Evolutionary conservation across 2,888 invertebrate genomes (phyloP), one percentile per base, ranked within the genome.

Genomic region (Dendrolimus pini): DNA sequence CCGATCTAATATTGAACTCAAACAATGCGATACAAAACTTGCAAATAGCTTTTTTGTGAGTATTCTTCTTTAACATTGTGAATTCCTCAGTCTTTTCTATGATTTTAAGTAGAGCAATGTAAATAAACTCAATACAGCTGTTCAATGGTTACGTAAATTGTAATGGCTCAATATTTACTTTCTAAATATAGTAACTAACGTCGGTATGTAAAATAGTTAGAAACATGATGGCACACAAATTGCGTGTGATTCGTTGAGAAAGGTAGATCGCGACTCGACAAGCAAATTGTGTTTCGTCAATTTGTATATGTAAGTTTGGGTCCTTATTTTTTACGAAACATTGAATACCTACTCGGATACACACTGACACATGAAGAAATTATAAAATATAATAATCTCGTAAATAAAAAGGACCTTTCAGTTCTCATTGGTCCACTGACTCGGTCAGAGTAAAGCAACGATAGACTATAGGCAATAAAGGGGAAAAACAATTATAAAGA

Each of bases 61-160:
- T 90, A 89, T 89, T 89, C 84, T 89, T 89, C 84, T 83, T 82
- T 69, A 77, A 78, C 70, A 70, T 80, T 83, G 82, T 83, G 86
- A 83, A 85, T 81, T 79, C 74, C 77, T 80, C 89, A 90, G 89
- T 89, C 89, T 90, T 88, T 83, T 82, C 87, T 89, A 87, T 84
- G 77, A 82, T 79, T 83, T 71, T 73, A 82, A 82, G 75, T 77
- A 79, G 77, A 75, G 72, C 64, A 81, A 78, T 77, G 74, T 71
- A 75, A 76, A 78, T 76, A 71, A 30, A 78, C 74, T 72, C 74
- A 76, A 67, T 67, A 68, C 67, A 70, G 68, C 69, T 71, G 66
- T 63, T 72, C 69, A 74, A 74, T 70, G 65, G 70, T 83, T 85
- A 85, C 82, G 80, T 84, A 83, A 84, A 78, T 77, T 75, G 70